Evolutionary conservation across 2,113 vertebrate genomes (phyloP).

Genomic region (Hippocampus abdominalis): DNA sequence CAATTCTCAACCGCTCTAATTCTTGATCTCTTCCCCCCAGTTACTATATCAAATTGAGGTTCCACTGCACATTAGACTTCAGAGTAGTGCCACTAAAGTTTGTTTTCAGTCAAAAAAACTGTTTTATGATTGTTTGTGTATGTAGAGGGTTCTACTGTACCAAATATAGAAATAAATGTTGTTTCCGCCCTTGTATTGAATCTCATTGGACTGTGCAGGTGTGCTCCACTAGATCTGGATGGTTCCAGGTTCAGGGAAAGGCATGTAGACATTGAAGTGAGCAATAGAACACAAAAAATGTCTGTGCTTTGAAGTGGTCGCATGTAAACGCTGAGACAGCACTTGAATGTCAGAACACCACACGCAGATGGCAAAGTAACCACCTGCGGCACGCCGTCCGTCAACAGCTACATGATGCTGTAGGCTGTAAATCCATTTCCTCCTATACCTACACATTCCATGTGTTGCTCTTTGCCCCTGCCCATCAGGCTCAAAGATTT

Average conservation of each 20-base stretch:
- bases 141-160: neutral
- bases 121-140: too few relatives aligned
- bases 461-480: constrained; percentile 15
- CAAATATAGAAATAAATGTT: neutral
- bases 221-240: neutral
- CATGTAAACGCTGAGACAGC: constrained; percentile 36
- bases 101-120: too few relatives aligned
- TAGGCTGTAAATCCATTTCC: constrained; percentile 22
- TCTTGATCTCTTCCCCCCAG: too few relatives aligned
- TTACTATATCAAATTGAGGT: too few relatives aligned
- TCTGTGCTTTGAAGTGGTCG: constrained; percentile 1
- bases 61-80: too few relatives aligned
- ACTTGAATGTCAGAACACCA: constrained; percentile 28
- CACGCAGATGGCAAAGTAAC: constrained; percentile 42
- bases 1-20: too few relatives aligned
- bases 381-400: constrained; percentile 32
- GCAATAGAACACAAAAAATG: neutral
- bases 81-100: too few relatives aligned
- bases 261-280: neutral
- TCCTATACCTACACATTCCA: constrained; percentile 44
- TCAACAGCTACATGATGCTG: constrained; percentile 23
- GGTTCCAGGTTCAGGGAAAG: neutral
- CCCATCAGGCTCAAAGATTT: constrained; percentile 37
- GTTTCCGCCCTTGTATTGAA: neutral
- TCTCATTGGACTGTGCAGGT: neutral